Evolutionary conservation across 2,888 invertebrate genomes (phyloP).

Genomic region (Drosophila multiciliata): DNA sequence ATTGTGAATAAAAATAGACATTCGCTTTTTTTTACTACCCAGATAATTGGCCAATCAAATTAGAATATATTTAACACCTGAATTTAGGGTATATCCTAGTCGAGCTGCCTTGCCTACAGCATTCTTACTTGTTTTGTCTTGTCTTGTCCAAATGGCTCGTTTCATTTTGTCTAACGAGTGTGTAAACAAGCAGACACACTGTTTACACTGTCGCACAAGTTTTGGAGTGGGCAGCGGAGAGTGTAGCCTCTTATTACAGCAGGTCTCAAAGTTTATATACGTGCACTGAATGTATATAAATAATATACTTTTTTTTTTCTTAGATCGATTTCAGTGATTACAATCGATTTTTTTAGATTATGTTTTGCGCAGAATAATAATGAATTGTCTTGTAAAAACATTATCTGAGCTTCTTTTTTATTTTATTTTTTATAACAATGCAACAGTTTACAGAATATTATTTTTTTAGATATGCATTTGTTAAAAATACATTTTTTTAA

Average conservation of each 20-base stretch:
- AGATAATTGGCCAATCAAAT: too few species aligned
- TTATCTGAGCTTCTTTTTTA: neutral
- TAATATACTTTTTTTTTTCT: neutral
- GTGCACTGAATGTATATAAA: neutral
- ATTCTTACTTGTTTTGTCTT: neutral
- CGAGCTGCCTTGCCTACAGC: too few species aligned
- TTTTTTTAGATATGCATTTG: neutral
- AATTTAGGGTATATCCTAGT: too few species aligned
- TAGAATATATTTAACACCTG: too few species aligned
- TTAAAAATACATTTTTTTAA: neutral
- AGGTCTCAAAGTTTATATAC: constrained; percentile 3
- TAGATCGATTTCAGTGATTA: neutral
- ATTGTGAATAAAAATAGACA: too few species aligned
- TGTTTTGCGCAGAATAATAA: neutral
- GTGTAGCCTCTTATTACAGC: neutral
- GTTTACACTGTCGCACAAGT: constrained; percentile 22
- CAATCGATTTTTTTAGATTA: neutral
- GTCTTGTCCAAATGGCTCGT: constrained; percentile 57
- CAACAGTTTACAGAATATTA: neutral
- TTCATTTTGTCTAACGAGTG: constrained; percentile 64
- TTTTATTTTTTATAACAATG: neutral
- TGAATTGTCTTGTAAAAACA: neutral
- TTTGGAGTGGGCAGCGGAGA: neutral
- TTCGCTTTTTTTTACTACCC: too few species aligned
- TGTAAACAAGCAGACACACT: constrained; percentile 28